A percentile compares a stretch with the other conserved stretches of the same genome.
phyloP scores from a whole-genome alignment of 2,113 vertebrate species.

The Phrynosoma blainvillii region DNA sequence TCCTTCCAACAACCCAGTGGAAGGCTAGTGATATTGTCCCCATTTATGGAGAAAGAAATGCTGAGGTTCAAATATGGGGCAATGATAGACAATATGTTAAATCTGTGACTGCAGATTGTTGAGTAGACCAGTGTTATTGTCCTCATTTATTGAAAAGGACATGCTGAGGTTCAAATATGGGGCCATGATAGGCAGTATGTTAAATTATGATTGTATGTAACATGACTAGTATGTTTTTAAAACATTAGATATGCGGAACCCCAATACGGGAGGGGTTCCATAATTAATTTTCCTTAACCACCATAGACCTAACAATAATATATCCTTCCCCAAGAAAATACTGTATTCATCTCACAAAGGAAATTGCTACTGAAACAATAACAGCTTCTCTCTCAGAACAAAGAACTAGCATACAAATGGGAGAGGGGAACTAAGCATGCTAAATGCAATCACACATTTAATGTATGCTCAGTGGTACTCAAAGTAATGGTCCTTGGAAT shows the following conservation, averaged over 20 bases:
- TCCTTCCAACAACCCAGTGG: neutral
- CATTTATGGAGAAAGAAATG: neutral
- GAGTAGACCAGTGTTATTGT: neutral
- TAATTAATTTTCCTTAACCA: neutral
- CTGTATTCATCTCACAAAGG: neutral
- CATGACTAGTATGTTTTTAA: neutral
- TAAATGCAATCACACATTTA: neutral
- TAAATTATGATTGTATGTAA: neutral
- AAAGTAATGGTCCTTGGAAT: no score
- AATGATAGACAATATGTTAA: no score
- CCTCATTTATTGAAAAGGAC: neutral
- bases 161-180: neutral
- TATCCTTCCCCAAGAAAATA: neutral
- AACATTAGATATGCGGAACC: no score
- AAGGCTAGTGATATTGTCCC: neutral
- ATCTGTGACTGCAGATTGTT: no score
- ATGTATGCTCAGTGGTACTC: no score
- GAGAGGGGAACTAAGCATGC: neutral
- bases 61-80: no score
- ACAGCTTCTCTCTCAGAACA: neutral
- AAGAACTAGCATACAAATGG: neutral
- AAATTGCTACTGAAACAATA: neutral
- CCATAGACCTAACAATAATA: neutral
- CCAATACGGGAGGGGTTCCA: neutral
- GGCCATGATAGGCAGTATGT: neutral